Evolutionary conservation across 2,113 vertebrate genomes (phyloP).

Genomic region (Tupaia tana): DNA sequence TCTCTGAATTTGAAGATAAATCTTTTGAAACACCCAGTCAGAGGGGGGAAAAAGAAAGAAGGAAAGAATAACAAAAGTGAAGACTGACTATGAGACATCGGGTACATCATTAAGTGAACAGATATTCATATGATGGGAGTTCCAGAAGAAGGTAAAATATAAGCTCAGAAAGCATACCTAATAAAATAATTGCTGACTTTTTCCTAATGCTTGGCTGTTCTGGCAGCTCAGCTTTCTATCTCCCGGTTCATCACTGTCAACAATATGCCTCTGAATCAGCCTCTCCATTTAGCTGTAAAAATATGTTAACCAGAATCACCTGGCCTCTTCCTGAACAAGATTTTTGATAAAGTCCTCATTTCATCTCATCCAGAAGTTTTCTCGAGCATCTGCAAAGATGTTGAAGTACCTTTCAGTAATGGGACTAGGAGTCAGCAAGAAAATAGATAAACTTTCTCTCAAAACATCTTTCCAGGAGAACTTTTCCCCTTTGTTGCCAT

Average conservation of each 20-base stretch:
- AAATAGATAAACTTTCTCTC: slow-evolving; percentile 37
- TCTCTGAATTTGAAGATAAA: no score
- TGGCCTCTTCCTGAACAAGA: slow-evolving; percentile 61
- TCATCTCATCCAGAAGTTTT: slow-evolving; percentile 74
- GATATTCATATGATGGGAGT: no score
- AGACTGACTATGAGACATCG: no score
- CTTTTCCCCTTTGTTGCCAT: neutral
- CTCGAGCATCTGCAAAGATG: slow-evolving; percentile 80
- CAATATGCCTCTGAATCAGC: slow-evolving; percentile 52
- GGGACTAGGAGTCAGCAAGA: slow-evolving; percentile 12
- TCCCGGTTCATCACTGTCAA: neutral
- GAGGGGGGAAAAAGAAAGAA: no score
- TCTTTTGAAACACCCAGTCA: no score
- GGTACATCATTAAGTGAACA: no score
- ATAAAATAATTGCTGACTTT: neutral
- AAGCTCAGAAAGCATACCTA: no score
- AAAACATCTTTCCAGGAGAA: slow-evolving; percentile 36
- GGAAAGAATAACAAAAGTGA: no score
- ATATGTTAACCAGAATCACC: slow-evolving; percentile 50
- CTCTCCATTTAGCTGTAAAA: slow-evolving; percentile 20
- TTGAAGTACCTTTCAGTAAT: slow-evolving; percentile 58
- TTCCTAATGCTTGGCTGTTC: neutral
- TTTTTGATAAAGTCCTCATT: slow-evolving; percentile 1
- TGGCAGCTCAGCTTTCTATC: neutral
- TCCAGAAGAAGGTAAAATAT: no score